Evolutionary conservation across 92 coral and sea anemone species (phyloP), one percentile per base, ranked within the genome.

Genomic region (Zoanthus solanderi): DNA sequence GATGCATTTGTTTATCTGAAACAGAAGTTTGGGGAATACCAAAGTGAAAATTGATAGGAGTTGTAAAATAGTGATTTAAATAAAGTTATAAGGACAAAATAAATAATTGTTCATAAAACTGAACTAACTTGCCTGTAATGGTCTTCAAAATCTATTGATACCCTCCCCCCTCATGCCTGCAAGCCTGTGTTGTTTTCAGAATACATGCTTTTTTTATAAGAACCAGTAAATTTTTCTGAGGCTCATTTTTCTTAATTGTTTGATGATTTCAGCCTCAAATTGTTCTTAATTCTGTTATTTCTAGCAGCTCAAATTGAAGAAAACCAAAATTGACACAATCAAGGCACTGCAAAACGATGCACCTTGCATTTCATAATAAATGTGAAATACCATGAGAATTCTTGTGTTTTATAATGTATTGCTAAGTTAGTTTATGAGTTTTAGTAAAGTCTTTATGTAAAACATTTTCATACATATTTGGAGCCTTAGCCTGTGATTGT

Each of bases 1-100:
- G 89, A 85, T 85, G 89, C 83, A 56, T 85, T 54, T 85, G 83
- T 85, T 54, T 85, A 85, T 56, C 89, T 85, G 46, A 85, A 74
- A 60, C 81, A 85, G 45, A 85, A 75, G 53, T 85, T 72, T 75
- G 77, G 77, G 71, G 16, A 85, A 48, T 73, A 81, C 68, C 60
- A 68, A 71, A 67, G 72, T 67, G 72, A 42, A 42, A 4, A 5
- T 44, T 42, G 78, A 73, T n/a, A 73, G 50, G 48, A 72, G 77
- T 34, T 72, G 72, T 67, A 67, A 67, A 67, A 67, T 67, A 67
- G 72, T 67, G 72, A 67, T 67, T 67, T 67, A 8, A 67, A 31
- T 67, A 67, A 67, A 67, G 72, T 67, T 67, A 23, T 67, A 67
- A 67, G 42, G 42, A 67, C 63, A 56, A 56, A 56, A 56, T 56